Percentiles rank a stretch among this genome's conserved stretches.
These are phyloP conservation scores for Pyrgilauda ruficollis DNA, from an alignment of 2,113 vertebrate species.

Conservation along the genomic window DNA sequence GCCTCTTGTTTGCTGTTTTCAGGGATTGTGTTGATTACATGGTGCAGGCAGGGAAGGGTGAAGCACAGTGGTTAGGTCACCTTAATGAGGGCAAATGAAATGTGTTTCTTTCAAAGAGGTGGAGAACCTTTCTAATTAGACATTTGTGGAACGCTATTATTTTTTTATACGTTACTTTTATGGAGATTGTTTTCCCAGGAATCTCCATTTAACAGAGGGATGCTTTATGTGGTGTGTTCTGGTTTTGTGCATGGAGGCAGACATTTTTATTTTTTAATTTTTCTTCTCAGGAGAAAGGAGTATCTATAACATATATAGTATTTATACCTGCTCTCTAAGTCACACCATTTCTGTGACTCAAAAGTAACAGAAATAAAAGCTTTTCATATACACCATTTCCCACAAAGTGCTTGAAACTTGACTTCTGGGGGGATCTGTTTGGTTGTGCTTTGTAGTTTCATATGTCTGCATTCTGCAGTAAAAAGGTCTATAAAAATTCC, in stretches of 20 bases:
- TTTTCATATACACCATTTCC: not conserved
- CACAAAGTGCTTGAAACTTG: not conserved
- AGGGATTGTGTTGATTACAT: not conserved
- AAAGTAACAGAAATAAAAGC: not conserved
- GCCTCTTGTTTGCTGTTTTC: not conserved
- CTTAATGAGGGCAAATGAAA: conserved; percentile 72
- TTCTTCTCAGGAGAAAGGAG: not conserved
- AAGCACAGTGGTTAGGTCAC: conserved; percentile 57
- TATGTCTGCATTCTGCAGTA: not conserved
- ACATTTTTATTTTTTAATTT: not conserved
- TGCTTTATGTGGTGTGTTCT: conserved; percentile 17
- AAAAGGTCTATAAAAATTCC: not conserved
- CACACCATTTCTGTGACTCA: not conserved
- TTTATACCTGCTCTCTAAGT: not conserved
- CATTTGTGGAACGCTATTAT: conserved; percentile 54
- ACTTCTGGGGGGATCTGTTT: not conserved
- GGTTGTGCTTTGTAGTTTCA: not conserved
- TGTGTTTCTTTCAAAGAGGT: conserved; percentile 62
- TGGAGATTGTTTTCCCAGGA: conserved; percentile 50
- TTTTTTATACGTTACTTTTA: conserved; percentile 67
- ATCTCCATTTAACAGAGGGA: conserved; percentile 7
- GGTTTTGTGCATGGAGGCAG: not conserved
- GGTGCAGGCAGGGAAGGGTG: conserved; percentile 22
- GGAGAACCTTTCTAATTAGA: conserved; percentile 64
- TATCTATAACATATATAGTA: not conserved